A percentile compares a stretch with the other conserved stretches of the same genome.
Evolutionary conservation across 2,888 invertebrate species (phyloP).

Genomic region (Hybos culiciformis): DNA sequence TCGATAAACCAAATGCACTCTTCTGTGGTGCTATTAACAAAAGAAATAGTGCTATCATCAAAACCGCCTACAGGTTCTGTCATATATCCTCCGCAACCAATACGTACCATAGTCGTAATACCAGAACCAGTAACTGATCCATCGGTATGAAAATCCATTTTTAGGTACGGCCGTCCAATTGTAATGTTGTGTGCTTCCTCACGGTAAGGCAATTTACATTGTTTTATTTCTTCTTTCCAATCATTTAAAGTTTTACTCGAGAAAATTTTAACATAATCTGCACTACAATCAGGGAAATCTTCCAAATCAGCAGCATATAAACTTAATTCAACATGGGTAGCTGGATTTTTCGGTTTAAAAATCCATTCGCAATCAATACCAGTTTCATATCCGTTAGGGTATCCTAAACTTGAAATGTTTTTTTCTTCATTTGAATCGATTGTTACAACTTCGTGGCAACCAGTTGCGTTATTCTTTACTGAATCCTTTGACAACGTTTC

Average conservation of each 20-base stretch:
- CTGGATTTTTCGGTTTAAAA: slow-evolving; percentile 41
- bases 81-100: slow-evolving; percentile 58
- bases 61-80: slow-evolving; percentile 44
- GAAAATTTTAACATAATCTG: slow-evolving; percentile 50
- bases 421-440: slow-evolving; percentile 18
- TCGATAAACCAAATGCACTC: slow-evolving; percentile 61
- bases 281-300: slow-evolving; percentile 38
- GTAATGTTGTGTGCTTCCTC: slow-evolving; percentile 22
- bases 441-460: slow-evolving; percentile 21
- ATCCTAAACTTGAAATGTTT: slow-evolving; percentile 56
- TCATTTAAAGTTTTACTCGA: slow-evolving; percentile 36
- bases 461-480: slow-evolving; percentile 19
- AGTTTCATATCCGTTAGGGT: slow-evolving; percentile 49
- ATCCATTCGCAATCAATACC: slow-evolving; percentile 62
- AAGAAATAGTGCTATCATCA: not conserved
- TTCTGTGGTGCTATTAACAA: slow-evolving; percentile 9
- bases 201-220: slow-evolving; percentile 40
- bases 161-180: slow-evolving; percentile 43
- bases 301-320: slow-evolving; percentile 48
- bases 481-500: slow-evolving; percentile 19
- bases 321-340: slow-evolving; percentile 45
- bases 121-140: slow-evolving; percentile 46
- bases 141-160: slow-evolving; percentile 55
- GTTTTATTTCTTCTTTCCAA: slow-evolving; percentile 41
- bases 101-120: slow-evolving; percentile 43